These are phyloP conservation scores for Pristionchus fissidentatus DNA, from an alignment of 2,888 invertebrate genomes.

Conservation along the genomic window DNA sequence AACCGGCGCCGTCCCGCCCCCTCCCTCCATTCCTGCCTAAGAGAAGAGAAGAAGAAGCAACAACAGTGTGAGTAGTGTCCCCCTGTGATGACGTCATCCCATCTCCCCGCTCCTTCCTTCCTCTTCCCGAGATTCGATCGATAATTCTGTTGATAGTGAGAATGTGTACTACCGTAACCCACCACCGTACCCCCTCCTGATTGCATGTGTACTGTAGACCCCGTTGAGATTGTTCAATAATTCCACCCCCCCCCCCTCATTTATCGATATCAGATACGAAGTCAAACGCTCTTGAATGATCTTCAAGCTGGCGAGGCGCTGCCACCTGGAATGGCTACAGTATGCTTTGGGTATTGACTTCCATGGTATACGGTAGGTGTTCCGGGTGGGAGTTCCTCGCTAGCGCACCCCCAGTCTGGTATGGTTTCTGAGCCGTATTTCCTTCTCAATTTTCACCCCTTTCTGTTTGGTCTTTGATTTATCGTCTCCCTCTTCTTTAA, in stretches of 20 bases:
- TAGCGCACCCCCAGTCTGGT: constrained; percentile 31
- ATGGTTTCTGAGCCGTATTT: constrained; percentile 33
- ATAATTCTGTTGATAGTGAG: constrained; percentile 43
- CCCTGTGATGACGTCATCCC: constrained; percentile 26
- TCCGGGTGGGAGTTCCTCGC: constrained; percentile 15
- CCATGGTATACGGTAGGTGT: too few species aligned
- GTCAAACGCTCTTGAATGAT: constrained; percentile 39
- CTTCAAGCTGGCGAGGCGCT: constrained; percentile 19
- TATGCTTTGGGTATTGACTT: constrained; percentile 26
- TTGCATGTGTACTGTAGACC: constrained; percentile 34
- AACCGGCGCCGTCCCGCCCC: background rate
- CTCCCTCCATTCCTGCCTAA: constrained; percentile 22
- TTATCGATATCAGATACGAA: constrained; percentile 41
- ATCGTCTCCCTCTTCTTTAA: constrained; percentile 31
- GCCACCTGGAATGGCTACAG: background rate
- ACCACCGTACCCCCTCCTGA: too few species aligned
- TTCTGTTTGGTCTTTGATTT: constrained; percentile 42
- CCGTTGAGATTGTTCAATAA: background rate
- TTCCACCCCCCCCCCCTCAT: background rate
- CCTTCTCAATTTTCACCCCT: constrained; percentile 29
- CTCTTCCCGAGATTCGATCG: background rate
- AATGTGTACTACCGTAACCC: too few species aligned
- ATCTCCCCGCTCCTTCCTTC: background rate
- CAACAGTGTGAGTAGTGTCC: constrained; percentile 19
- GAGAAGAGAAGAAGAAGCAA: constrained; percentile 28